phyloP scores from a whole-genome alignment of 2,113 vertebrate genomes.

The Rhinolophus sinicus region DNA sequence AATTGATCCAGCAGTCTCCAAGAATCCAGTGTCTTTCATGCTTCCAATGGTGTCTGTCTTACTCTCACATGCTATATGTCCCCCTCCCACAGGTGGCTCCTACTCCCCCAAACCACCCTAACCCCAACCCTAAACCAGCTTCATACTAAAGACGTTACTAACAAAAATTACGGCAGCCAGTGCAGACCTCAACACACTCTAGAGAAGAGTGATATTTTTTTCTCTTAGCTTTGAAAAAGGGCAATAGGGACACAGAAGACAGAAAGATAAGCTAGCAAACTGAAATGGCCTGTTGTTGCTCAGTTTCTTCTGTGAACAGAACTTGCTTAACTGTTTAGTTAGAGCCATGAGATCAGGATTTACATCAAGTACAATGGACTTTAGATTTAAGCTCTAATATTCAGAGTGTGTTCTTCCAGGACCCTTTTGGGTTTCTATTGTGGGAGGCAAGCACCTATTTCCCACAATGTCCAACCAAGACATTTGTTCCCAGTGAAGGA shows the following conservation, averaged over 20 bases:
- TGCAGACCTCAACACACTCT: not conserved
- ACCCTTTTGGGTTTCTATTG: not conserved
- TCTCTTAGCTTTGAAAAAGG: not conserved
- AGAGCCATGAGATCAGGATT: constrained; percentile 90
- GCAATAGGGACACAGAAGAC: not conserved
- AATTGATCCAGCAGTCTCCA: not conserved
- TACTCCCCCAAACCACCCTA: not conserved
- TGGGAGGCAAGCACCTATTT: constrained; percentile 19
- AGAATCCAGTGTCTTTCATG: not conserved
- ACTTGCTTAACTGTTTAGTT: constrained; percentile 86
- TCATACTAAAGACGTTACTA: not conserved
- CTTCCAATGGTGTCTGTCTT: not conserved
- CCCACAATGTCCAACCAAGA: not conserved
- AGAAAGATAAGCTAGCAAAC: not conserved
- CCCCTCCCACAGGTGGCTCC: not conserved
- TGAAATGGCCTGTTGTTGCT: not conserved
- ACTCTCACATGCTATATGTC: not conserved
- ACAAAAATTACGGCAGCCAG: not conserved
- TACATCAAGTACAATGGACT: constrained; percentile 88
- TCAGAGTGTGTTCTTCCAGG: not conserved
- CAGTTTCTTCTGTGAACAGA: constrained; percentile 86
- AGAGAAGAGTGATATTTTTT: not conserved
- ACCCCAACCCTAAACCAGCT: not conserved
- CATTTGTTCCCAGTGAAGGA: constrained; percentile 22
- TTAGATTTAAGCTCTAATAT: constrained; percentile 86